Percentiles rank a stretch among this genome's conserved stretches.
These are phyloP conservation scores for Allophyes oxyacanthae DNA, from an alignment of 2,888 invertebrate genomes.

Conservation along the genomic window DNA sequence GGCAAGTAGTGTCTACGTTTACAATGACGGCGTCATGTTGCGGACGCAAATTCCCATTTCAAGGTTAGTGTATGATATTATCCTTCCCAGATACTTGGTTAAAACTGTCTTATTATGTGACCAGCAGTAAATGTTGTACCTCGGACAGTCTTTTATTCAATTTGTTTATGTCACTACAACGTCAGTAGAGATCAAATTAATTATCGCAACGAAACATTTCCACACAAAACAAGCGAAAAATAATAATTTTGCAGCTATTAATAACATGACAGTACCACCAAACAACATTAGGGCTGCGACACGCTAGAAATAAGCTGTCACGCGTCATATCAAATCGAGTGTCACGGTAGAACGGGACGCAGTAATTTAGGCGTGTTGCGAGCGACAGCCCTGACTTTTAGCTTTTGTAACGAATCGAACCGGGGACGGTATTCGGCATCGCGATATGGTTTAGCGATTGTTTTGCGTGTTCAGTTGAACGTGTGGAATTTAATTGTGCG, in stretches of 20 bases:
- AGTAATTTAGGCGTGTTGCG: slow-evolving; percentile 64
- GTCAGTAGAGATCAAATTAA: slow-evolving; percentile 5
- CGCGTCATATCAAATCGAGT: slow-evolving; percentile 64
- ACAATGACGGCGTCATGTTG: too few species aligned
- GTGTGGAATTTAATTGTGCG: slow-evolving; percentile 50
- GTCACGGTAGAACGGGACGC: slow-evolving; percentile 61
- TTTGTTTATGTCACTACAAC: background rate
- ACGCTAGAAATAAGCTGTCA: slow-evolving; percentile 66
- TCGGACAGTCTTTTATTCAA: background rate
- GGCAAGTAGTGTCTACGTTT: too few species aligned
- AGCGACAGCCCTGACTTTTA: slow-evolving; percentile 51
- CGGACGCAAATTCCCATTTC: too few species aligned
- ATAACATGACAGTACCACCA: slow-evolving; percentile 39
- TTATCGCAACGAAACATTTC: slow-evolving; percentile 9
- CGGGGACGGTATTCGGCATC: slow-evolving; percentile 38
- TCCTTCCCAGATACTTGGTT: too few species aligned
- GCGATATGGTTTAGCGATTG: slow-evolving; percentile 51
- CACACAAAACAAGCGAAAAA: slow-evolving; percentile 31
- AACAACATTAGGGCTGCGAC: slow-evolving; percentile 52
- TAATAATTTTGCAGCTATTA: slow-evolving; percentile 48
- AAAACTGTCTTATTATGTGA: too few species aligned
- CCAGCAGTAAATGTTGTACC: too few species aligned
- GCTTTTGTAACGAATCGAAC: slow-evolving; percentile 55
- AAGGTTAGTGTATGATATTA: too few species aligned
- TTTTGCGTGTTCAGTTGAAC: slow-evolving; percentile 48